Base-by-base conservation (phyloP, 2,888 invertebrate species). In the Quadriops clusia region DNA sequence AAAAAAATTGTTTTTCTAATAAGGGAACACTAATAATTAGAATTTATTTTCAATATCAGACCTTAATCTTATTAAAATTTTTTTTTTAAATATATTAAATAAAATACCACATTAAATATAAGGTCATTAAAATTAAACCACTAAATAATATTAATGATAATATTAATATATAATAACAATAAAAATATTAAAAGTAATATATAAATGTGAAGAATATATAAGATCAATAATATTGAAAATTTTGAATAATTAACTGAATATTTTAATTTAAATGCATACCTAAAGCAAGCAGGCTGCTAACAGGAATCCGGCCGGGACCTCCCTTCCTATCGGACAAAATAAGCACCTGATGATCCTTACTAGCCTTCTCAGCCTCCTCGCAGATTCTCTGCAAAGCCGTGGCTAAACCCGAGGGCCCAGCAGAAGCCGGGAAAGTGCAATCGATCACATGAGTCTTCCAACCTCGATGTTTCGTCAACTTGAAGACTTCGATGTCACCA, bases 371-470 rank as follows among this genome's bases (percentile, higher is more conserved):
- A 1, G 95, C 90, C 53, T 87, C 83, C 3, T 70, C 63, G 42
- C 89, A 83, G 28, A 95, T 74, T 17, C 74, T 67, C 31, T 81
- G 72, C 32, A 98, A 65, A n/a, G 87, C 81, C 4, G 77, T 73
- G 37, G 79, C 61, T 39, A 95, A 70, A 0, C 90, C 93, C 4
- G 60, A 54, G 3, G 75, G 66, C 0, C 89, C 91, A 29, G 82
- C 81, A 17, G 64, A 58, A 40, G 72, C 74, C 12, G 77, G 80
- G 67, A 84, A 97, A 26, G 91, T 87, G 37, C 85, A 85, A 63
- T 97, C 91, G 32, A 60, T 76, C 2, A 77, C 68, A 53, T 74
- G 72, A 0, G 87, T 74, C 67, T 68, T 81, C 97, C 95, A 97
- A 8, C 83, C 84, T 15, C 89, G 77, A 58, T 87, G 81, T 16